These are phyloP conservation scores for Oophaga pumilio DNA, from an alignment of 2,113 vertebrate species.

Conservation along the genomic window DNA sequence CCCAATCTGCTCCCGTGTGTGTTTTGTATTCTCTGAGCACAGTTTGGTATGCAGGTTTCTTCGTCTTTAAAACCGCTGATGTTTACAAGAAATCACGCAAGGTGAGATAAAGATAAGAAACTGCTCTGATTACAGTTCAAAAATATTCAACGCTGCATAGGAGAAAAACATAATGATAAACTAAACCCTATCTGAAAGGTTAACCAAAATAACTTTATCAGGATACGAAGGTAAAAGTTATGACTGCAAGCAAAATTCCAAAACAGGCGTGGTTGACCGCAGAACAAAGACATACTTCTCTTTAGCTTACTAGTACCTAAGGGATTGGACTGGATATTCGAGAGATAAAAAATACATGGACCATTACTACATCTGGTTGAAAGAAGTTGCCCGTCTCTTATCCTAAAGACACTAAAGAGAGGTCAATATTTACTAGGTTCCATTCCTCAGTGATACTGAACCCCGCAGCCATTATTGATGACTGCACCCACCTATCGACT, in stretches of 20 bases:
- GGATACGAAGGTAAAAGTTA: neutral
- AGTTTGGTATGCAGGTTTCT: slow-evolving; percentile 11
- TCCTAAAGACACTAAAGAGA: neutral
- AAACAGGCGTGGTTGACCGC: neutral
- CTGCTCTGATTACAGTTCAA: slow-evolving; percentile 17
- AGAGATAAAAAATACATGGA: slow-evolving; percentile 16
- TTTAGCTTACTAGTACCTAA: neutral
- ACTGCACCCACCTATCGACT: neutral
- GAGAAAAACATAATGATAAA: slow-evolving; percentile 15
- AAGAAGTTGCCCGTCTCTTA: neutral
- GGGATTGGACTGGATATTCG: neutral
- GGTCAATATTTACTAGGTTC: slow-evolving; percentile 16
- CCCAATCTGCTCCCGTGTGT: neutral
- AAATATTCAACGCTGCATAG: slow-evolving; percentile 30
- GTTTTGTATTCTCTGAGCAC: slow-evolving; percentile 1
- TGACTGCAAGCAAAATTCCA: neutral
- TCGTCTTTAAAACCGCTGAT: slow-evolving; percentile 32
- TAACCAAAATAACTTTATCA: slow-evolving; percentile 30
- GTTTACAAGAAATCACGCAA: slow-evolving; percentile 35
- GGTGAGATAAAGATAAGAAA: slow-evolving; percentile 39
- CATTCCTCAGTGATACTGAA: neutral
- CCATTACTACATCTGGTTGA: neutral
- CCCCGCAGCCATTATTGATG: slow-evolving; percentile 31
- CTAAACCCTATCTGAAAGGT: neutral
- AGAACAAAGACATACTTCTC: neutral